Evolutionary conservation across 2,888 invertebrate genomes (phyloP), one percentile per base, ranked within the genome.

Genomic region (Tribolium freemani): DNA sequence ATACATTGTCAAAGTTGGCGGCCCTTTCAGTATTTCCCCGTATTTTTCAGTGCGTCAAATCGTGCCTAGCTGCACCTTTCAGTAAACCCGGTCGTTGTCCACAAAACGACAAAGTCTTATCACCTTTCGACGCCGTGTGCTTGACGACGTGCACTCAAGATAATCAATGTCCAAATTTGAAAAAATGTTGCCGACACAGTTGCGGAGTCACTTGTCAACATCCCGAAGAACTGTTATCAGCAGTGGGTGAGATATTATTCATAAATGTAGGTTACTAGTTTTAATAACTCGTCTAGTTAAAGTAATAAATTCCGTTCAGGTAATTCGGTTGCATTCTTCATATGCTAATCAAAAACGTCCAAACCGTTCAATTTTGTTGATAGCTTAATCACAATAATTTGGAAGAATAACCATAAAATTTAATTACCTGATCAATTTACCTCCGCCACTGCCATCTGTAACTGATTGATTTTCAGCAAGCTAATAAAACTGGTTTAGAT

Each of bases 201-300:
- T 94, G 94, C 79, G 93, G 93, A 0, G 88, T 91, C 13, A 90
- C 91, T 16, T 94, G 94, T 83, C 91, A 91, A 81, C 88, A 90
- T 30, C 90, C 93, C 0, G 79, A 88, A 4, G 90, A 91, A 69
- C 85, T 93, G 70, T 82, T 90, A 77, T 87, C 88, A 77, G 80
- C 89, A 83, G 82, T 90, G 86, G 90, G 91, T 93, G 82, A 86
- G 84, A 75, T 51, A 21, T 56, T 48, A 11, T 53, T 54, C 5
- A 20, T 38, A 11, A 30, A 10, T 66, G 10, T 66, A 26, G 16
- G 16, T 58, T 8, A 57, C n/a, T 26, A 48, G 11, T 54, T 26
- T 26, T 54, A 26, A 16, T 16, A 16, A 54, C 8, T 26, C n/a
- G 48, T 6, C 8, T 38, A 38, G 8, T 38, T 38, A 2, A 16